A percentile compares a stretch with the other conserved stretches of the same genome.
Conservation (phyloP, 2,797 vertebrate genomes). For the Hyperoplus immaculatus region DNA sequence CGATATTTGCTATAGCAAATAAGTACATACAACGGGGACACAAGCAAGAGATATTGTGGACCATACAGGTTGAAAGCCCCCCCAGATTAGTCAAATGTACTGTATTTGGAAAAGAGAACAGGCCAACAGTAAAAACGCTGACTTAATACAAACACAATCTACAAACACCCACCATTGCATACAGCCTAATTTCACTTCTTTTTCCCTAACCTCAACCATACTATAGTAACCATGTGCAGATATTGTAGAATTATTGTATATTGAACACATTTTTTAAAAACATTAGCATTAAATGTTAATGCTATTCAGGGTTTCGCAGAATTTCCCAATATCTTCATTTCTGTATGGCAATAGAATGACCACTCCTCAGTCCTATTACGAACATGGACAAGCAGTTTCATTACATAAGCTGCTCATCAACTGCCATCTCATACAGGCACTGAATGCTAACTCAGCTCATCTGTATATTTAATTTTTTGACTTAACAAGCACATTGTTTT, state of each 20-base stretch:
- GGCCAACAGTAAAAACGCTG: neutral
- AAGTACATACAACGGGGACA: too few species aligned
- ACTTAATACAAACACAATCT: neutral
- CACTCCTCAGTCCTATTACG: neutral
- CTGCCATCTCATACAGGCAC: conserved; percentile 1
- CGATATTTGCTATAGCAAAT: neutral
- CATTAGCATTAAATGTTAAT: too few species aligned
- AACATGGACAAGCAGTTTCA: neutral
- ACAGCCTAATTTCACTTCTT: too few species aligned
- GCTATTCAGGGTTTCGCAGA: neutral
- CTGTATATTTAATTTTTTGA: conserved; percentile 23
- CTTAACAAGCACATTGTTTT: conserved; percentile 26
- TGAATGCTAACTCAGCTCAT: neutral
- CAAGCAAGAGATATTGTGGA: neutral
- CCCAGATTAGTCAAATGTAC: neutral
- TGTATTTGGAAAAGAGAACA: too few species aligned
- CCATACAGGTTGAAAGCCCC: neutral
- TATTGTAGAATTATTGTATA: neutral
- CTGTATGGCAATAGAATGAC: neutral
- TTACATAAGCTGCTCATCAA: neutral
- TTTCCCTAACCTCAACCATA: neutral
- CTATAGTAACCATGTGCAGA: neutral
- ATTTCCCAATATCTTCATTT: neutral
- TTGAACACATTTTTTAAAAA: too few species aligned
- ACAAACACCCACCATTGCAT: neutral